phyloP scores from a whole-genome alignment of 2,888 invertebrate genomes.

The Ophioninae sp. region DNA sequence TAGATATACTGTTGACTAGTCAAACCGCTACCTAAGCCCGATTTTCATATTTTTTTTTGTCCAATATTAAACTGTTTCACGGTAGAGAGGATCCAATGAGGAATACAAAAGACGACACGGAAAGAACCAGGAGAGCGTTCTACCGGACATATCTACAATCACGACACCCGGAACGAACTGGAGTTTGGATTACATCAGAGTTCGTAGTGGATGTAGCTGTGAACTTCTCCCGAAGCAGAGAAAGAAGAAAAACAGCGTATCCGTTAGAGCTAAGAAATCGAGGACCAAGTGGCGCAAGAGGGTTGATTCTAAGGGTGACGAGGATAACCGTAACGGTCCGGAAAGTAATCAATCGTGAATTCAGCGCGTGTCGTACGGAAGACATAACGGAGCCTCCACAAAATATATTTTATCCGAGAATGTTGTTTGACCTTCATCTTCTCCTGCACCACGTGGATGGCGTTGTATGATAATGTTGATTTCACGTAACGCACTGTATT shows the following conservation, averaged over 20 bases:
- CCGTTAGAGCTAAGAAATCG: conserved; percentile 71
- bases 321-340: conserved; percentile 32
- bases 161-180: conserved; percentile 81
- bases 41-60: background rate
- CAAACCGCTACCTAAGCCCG: background rate
- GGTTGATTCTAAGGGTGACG: conserved; percentile 63
- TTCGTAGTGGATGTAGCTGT: conserved; percentile 93
- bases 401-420: background rate
- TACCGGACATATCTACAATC: conserved; percentile 56
- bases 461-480: no score
- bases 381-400: conserved; percentile 20
- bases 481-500: background rate
- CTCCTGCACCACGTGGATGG: background rate
- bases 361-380: conserved; percentile 21
- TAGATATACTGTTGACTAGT: no score
- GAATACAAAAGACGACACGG: conserved; percentile 79
- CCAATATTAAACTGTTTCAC: background rate
- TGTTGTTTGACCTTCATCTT: background rate
- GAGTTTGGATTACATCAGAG: conserved; percentile 91
- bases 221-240: conserved; percentile 85
- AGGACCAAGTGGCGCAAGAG: conserved; percentile 71
- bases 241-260: conserved; percentile 77
- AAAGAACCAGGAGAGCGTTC: conserved; percentile 49
- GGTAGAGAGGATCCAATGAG: conserved; percentile 77
- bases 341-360: conserved; percentile 4